phyloP scores from a whole-genome alignment of 2,888 invertebrate genomes.

The Subacronicta megacephala region DNA sequence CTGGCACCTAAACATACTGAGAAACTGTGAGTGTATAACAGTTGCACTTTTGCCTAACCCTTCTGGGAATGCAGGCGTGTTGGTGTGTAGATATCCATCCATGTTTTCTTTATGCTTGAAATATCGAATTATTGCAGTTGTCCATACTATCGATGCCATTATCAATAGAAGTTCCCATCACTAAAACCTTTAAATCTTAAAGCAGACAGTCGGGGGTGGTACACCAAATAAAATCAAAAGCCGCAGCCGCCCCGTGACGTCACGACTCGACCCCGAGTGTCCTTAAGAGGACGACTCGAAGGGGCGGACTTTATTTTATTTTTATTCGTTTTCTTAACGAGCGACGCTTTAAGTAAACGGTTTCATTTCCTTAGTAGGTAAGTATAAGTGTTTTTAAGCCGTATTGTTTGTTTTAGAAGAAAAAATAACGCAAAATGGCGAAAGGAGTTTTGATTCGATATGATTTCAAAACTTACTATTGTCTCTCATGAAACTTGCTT shows the following conservation, averaged over 20 bases:
- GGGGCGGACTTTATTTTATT: slow-evolving; percentile 35
- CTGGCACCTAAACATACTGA: too few species aligned
- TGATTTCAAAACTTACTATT: too few species aligned
- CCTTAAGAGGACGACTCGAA: slow-evolving; percentile 12
- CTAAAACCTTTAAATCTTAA: slow-evolving; percentile 21
- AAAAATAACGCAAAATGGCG: neutral
- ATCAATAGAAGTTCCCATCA: slow-evolving; percentile 9
- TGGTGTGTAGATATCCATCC: too few species aligned
- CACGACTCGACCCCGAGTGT: slow-evolving; percentile 15
- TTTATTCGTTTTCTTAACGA: slow-evolving; percentile 43
- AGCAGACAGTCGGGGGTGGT: slow-evolving; percentile 31
- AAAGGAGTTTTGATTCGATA: too few species aligned
- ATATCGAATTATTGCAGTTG: neutral
- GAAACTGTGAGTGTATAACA: too few species aligned
- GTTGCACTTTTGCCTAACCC: too few species aligned
- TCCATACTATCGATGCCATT: neutral
- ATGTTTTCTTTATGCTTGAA: too few species aligned
- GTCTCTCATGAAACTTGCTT: too few species aligned
- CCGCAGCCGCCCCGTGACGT: slow-evolving; percentile 31
- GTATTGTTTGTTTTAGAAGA: neutral
- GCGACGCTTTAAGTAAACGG: slow-evolving; percentile 4
- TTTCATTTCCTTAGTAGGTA: slow-evolving; percentile 2
- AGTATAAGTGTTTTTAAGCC: slow-evolving; percentile 1
- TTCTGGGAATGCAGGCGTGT: too few species aligned
- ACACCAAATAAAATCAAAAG: slow-evolving; percentile 52